Percentiles rank a stretch among this genome's conserved stretches.
Conservation (phyloP, 2,797 vertebrate genomes). For the Oreonectes daqikongensis region DNA sequence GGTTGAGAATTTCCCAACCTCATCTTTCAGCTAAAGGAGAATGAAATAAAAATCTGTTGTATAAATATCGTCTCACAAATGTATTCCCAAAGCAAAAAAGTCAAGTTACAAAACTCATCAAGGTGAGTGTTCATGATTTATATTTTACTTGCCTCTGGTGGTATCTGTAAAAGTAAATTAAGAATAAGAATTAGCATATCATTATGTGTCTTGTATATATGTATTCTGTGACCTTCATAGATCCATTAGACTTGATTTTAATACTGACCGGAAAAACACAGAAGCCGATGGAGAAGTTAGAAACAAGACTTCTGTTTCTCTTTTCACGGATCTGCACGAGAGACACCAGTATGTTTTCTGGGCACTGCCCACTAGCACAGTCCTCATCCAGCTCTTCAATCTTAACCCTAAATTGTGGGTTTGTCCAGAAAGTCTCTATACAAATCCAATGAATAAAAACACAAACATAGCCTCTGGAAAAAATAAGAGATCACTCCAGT, state of each 20-base stretch:
- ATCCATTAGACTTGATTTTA: background rate
- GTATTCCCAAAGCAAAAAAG: background rate
- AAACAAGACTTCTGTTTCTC: slow-evolving; percentile 72
- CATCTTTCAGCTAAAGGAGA: slow-evolving; percentile 35
- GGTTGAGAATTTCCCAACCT: slow-evolving; percentile 28
- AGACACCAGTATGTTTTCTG: slow-evolving; percentile 80
- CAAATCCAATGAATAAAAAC: background rate
- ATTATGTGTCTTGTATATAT: background rate
- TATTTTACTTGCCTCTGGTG: slow-evolving; percentile 34
- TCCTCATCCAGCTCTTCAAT: slow-evolving; percentile 52
- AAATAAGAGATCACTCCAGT: too few relatives aligned
- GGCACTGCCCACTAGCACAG: slow-evolving; percentile 16
- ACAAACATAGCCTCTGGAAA: too few relatives aligned
- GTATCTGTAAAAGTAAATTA: slow-evolving; percentile 29
- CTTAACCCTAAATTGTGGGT: slow-evolving; percentile 82
- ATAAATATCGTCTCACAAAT: background rate
- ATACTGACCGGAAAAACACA: slow-evolving; percentile 52
- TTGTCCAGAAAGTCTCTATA: slow-evolving; percentile 83
- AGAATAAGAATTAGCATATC: background rate
- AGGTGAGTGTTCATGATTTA: background rate
- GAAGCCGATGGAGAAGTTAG: slow-evolving; percentile 66
- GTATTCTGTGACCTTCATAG: background rate
- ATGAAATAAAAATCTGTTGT: background rate
- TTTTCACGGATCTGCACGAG: slow-evolving; percentile 86
- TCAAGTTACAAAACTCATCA: background rate